Conservation (phyloP, 2,113 vertebrate species). For the Nothobranchius furzeri region DNA sequence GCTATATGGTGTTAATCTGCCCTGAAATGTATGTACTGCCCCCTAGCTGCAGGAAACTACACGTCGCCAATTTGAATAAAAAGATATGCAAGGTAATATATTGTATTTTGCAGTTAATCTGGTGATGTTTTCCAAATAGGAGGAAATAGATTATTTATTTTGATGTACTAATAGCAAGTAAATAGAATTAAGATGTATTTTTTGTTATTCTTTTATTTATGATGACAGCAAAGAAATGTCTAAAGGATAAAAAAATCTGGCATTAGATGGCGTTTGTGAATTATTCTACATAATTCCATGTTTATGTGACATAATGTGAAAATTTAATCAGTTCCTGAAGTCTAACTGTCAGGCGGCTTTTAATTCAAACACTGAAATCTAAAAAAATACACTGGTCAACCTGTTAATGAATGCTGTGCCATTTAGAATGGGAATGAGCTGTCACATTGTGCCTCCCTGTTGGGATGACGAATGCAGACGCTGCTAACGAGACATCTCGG, state of each 20-base stretch:
- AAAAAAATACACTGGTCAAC: constrained; percentile 9
- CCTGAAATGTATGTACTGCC: too few relatives aligned
- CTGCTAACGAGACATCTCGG: constrained; percentile 44
- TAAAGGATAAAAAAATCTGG: neutral
- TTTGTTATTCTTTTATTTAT: neutral
- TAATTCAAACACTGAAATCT: constrained; percentile 10
- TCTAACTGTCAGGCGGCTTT: neutral
- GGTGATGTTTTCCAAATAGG: too few relatives aligned
- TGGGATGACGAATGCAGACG: constrained; percentile 54
- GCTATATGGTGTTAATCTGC: too few relatives aligned
- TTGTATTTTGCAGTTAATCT: too few relatives aligned
- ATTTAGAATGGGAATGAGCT: constrained; percentile 25
- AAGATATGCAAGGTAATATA: too few relatives aligned
- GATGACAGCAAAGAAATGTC: neutral
- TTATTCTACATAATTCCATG: too few relatives aligned
- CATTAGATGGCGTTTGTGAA: too few relatives aligned
- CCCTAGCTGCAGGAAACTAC: too few relatives aligned
- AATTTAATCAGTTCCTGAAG: neutral
- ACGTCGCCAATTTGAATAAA: too few relatives aligned
- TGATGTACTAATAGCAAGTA: too few relatives aligned
- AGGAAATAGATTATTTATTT: too few relatives aligned
- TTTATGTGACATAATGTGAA: neutral
- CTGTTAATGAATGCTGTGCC: constrained; percentile 29
- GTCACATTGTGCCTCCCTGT: constrained; percentile 14
- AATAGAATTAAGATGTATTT: too few relatives aligned